Evolutionary conservation across 2,797 vertebrate genomes (phyloP).

Genomic region (Acanthurus leucopareius): DNA sequence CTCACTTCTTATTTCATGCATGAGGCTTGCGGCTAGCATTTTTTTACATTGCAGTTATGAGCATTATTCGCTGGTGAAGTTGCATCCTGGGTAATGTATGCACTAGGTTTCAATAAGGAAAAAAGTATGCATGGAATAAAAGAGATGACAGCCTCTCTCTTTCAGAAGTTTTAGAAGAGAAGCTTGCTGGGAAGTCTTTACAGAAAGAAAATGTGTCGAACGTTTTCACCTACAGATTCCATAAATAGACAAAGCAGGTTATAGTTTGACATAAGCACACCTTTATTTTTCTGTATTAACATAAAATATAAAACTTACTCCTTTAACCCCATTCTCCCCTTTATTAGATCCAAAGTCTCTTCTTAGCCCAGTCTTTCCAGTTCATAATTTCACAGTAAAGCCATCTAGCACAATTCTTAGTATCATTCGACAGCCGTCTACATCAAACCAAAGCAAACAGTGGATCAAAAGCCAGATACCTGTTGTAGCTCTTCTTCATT

Average conservation of each 20-base stretch:
- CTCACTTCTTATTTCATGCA: no score
- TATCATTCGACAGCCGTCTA: conserved; percentile 63
- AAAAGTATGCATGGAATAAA: background rate
- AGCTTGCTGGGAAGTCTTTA: conserved; percentile 2
- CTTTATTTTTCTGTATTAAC: conserved; percentile 50
- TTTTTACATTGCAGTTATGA: no score
- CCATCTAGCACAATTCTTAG: conserved; percentile 43
- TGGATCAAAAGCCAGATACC: conserved; percentile 62
- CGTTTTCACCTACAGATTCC: conserved; percentile 18
- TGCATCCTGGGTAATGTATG: background rate
- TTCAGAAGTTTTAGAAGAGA: background rate
- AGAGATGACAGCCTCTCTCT: background rate
- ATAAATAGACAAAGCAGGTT: conserved; percentile 36
- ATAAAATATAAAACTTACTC: conserved; percentile 25
- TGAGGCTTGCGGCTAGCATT: background rate
- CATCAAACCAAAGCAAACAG: conserved; percentile 78
- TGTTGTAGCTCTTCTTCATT: conserved; percentile 57
- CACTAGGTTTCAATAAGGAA: background rate
- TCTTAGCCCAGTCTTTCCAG: conserved; percentile 38
- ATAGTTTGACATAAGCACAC: conserved; percentile 5
- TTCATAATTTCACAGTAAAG: conserved; percentile 62
- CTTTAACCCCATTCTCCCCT: conserved; percentile 14
- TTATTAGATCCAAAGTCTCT: conserved; percentile 51
- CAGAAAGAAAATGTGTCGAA: background rate
- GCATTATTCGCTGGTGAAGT: background rate